phyloP scores from a whole-genome alignment of 64 coral and sea anemone genomes.

The Pachyseris speciosa region DNA sequence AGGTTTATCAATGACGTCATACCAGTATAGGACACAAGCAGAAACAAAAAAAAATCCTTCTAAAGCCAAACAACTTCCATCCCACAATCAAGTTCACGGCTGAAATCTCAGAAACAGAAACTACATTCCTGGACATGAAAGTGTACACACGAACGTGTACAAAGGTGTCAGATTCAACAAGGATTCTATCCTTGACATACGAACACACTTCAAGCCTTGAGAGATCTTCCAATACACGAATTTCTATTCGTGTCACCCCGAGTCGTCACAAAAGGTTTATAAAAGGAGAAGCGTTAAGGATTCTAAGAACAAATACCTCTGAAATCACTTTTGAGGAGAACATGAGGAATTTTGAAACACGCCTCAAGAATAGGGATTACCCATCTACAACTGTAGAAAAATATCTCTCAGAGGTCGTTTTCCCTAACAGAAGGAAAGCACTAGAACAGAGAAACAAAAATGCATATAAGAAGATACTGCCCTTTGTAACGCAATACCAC shows the following conservation, averaged over 20 bases:
- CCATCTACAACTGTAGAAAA: background rate
- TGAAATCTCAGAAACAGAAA: background rate
- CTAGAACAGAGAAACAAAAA: background rate
- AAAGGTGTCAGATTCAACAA: background rate
- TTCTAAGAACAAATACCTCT: background rate
- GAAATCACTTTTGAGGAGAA: background rate
- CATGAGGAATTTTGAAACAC: background rate
- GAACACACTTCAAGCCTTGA: background rate
- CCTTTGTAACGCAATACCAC: background rate
- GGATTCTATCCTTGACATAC: background rate
- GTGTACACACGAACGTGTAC: too few relatives aligned
- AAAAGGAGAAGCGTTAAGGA: background rate
- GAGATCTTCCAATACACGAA: background rate
- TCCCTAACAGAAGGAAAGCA: background rate
- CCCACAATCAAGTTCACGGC: background rate
- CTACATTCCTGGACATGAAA: background rate
- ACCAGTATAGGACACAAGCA: background rate
- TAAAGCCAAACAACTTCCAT: background rate
- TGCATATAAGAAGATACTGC: background rate
- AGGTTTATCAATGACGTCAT: background rate
- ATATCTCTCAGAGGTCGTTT: background rate
- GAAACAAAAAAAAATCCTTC: background rate
- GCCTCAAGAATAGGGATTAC: background rate
- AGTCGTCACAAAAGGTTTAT: background rate
- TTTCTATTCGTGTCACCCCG: background rate